phyloP scores from a whole-genome alignment of 2,888 invertebrate genomes.

The Stegana nigrithorax region DNA sequence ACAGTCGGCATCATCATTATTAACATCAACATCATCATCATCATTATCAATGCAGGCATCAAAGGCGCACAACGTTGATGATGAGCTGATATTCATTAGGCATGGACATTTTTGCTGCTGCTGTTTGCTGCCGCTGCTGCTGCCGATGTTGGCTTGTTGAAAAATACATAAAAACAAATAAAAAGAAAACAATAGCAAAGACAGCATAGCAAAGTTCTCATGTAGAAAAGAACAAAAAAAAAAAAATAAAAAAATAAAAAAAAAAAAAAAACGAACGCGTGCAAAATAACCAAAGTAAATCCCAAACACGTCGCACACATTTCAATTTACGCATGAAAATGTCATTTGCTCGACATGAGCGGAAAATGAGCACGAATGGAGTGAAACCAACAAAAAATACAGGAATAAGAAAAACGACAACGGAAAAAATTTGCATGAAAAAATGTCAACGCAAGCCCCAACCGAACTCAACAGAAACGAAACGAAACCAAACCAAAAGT shows the following conservation, averaged over 20 bases:
- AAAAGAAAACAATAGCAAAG: too few species aligned
- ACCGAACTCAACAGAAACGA: too few species aligned
- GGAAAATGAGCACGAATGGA: slow-evolving; percentile 6
- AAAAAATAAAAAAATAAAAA: background rate
- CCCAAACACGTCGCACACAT: slow-evolving; percentile 63
- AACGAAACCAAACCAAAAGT: background rate
- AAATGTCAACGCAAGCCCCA: slow-evolving; percentile 37
- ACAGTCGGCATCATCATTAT: background rate
- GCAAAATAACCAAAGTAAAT: slow-evolving; percentile 32
- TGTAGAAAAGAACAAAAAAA: background rate
- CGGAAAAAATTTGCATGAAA: slow-evolving; percentile 54
- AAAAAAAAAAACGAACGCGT: background rate
- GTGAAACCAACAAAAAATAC: background rate
- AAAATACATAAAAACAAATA: too few species aligned
- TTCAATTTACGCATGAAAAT: slow-evolving; percentile 66
- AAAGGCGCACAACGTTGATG: slow-evolving; percentile 3
- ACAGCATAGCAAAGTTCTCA: too few species aligned
- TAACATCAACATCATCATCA: background rate
- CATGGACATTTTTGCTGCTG: too few species aligned
- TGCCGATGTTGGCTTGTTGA: too few species aligned
- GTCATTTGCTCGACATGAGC: slow-evolving; percentile 49
- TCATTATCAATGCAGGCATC: background rate
- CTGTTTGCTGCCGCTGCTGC: too few species aligned
- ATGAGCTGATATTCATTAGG: slow-evolving; percentile 2
- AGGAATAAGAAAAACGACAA: slow-evolving; percentile 6